phyloP scores from a whole-genome alignment of 2,113 vertebrate species.

The Dolichallabes microphthalmus region DNA sequence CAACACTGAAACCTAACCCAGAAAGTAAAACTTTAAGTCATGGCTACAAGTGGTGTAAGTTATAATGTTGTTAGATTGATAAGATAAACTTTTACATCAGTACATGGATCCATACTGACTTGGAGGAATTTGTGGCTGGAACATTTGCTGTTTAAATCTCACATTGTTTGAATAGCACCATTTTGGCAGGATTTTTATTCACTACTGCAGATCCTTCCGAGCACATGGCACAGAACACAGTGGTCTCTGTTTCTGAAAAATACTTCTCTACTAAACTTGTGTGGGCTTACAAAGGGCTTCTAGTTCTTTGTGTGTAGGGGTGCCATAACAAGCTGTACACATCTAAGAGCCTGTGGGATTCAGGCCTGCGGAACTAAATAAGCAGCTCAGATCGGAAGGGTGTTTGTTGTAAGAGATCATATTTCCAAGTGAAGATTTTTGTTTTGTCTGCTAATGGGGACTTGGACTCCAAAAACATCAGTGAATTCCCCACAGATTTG shows the following conservation, averaged over 20 bases:
- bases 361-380: slow-evolving; percentile 24
- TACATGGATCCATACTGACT: not conserved
- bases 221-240: slow-evolving; percentile 23
- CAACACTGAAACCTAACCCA: slow-evolving; percentile 25
- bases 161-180: slow-evolving; percentile 22
- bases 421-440: slow-evolving; percentile 37
- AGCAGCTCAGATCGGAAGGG: slow-evolving; percentile 9
- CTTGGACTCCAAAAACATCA: slow-evolving; percentile 31
- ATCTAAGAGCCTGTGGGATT: slow-evolving; percentile 23
- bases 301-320: not conserved
- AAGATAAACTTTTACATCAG: not conserved
- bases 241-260: slow-evolving; percentile 33
- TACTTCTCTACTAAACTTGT: slow-evolving; percentile 25
- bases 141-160: not conserved
- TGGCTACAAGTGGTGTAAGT: not conserved
- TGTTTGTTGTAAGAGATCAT: slow-evolving; percentile 14
- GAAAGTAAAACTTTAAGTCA: slow-evolving; percentile 13
- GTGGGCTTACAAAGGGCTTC: slow-evolving; percentile 13
- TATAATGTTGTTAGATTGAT: not conserved
- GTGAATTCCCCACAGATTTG: slow-evolving; percentile 6
- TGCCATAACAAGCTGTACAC: slow-evolving; percentile 8
- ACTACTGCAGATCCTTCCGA: slow-evolving; percentile 32
- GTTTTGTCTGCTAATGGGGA: slow-evolving; percentile 42
- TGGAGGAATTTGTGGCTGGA: not conserved
- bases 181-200: slow-evolving; percentile 34